These are phyloP conservation scores for Enteromius trimaculatus DNA, from an alignment of 2,797 vertebrate genomes.

Conservation along the genomic window DNA sequence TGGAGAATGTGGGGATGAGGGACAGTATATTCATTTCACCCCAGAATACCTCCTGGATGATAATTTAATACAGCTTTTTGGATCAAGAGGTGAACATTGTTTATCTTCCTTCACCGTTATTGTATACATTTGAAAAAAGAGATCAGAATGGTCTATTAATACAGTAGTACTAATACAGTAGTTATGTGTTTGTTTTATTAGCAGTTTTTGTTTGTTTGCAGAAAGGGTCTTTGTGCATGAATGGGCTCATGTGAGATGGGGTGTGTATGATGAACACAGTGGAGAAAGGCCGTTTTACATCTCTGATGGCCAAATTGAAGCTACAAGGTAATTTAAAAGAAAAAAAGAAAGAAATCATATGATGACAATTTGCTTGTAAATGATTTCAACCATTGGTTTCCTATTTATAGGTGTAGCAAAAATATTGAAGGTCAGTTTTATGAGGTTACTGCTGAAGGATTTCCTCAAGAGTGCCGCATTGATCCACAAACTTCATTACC, in stretches of 20 bases:
- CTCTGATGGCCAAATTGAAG: slow-evolving; percentile 59
- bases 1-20: slow-evolving; percentile 69
- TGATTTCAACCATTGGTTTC: background rate
- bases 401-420: slow-evolving; percentile 69
- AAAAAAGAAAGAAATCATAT: background rate
- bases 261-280: slow-evolving; percentile 76
- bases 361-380: background rate
- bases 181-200: too few species aligned
- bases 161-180: too few species aligned
- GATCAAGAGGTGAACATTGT: slow-evolving; percentile 66
- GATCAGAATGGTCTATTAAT: background rate
- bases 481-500: slow-evolving; percentile 65
- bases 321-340: slow-evolving; percentile 66
- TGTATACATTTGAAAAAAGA: background rate
- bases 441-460: slow-evolving; percentile 63
- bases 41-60: slow-evolving; percentile 68
- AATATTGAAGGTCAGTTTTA: slow-evolving; percentile 60
- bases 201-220: slow-evolving; percentile 40
- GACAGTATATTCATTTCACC: slow-evolving; percentile 72
- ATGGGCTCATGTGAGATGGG: slow-evolving; percentile 76
- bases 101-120: too few species aligned
- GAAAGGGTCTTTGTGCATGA: slow-evolving; percentile 74
- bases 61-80: slow-evolving; percentile 62
- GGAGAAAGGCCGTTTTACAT: slow-evolving; percentile 66
- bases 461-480: slow-evolving; percentile 59